These are phyloP conservation scores for Luscinia luscinia DNA, from an alignment of 2,797 vertebrate genomes.

Conservation along the genomic window DNA sequence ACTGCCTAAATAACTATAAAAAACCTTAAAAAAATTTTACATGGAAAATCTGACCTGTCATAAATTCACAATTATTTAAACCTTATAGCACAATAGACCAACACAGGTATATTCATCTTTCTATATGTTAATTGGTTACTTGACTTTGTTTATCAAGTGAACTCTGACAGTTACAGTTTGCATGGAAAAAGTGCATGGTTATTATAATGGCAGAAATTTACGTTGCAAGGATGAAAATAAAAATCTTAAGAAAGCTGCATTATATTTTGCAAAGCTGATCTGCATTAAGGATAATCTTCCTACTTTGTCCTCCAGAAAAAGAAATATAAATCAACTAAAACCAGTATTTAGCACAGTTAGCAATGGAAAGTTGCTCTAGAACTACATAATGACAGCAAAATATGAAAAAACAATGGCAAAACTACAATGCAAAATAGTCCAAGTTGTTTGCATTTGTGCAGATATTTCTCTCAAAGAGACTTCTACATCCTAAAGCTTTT, in stretches of 20 bases:
- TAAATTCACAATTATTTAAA: background rate
- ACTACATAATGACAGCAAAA: slow-evolving; percentile 34
- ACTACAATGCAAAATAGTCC: slow-evolving; percentile 12
- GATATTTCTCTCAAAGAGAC: background rate
- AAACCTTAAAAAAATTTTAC: background rate
- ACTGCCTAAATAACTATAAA: background rate
- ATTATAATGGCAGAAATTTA: background rate
- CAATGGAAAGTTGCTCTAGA: slow-evolving; percentile 28
- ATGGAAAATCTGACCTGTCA: background rate
- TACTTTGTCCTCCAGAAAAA: slow-evolving; percentile 27
- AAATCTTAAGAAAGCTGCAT: background rate
- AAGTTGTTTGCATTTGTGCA: slow-evolving; percentile 8
- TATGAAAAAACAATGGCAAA: slow-evolving; percentile 35
- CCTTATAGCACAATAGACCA: background rate
- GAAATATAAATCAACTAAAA: slow-evolving; percentile 60
- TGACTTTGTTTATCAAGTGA: background rate
- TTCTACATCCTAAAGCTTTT: background rate
- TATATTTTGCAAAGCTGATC: slow-evolving; percentile 38
- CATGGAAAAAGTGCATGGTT: background rate
- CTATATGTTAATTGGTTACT: background rate
- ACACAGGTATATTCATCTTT: background rate
- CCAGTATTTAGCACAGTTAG: slow-evolving; percentile 57
- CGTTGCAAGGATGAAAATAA: slow-evolving; percentile 42
- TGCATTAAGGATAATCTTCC: slow-evolving; percentile 29
- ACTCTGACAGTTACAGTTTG: slow-evolving; percentile 3